phyloP scores from a whole-genome alignment of 2,113 vertebrate genomes.

The Misgurnus mizolepis region DNA sequence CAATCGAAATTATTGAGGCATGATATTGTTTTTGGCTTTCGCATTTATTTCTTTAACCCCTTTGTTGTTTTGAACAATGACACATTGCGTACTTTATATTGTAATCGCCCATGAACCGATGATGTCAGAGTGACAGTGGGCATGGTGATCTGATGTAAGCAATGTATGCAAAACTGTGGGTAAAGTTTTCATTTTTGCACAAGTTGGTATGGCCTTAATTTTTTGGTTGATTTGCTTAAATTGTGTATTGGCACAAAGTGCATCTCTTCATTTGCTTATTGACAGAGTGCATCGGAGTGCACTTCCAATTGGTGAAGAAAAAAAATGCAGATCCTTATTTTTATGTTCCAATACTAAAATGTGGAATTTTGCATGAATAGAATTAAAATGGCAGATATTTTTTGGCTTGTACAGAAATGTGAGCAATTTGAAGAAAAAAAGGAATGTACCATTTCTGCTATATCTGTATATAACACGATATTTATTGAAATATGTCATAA shows the following conservation, averaged over 20 bases:
- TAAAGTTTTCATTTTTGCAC: conserved; percentile 70
- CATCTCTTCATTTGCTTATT: conserved; percentile 72
- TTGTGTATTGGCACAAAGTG: conserved; percentile 82
- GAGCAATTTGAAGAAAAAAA: conserved; percentile 84
- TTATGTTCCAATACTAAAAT: conserved; percentile 79
- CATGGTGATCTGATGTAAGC: conserved; percentile 46
- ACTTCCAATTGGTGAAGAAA: conserved; percentile 67
- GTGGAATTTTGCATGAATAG: conserved; percentile 89
- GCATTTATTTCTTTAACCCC: conserved; percentile 20
- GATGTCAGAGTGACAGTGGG: conserved; percentile 39
- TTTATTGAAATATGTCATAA: conserved; percentile 97
- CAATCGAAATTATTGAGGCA: conserved; percentile 45
- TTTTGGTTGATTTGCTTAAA: conserved; percentile 79
- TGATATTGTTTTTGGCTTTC: conserved; percentile 36
- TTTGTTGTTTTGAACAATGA: conserved; percentile 11
- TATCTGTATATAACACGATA: conserved; percentile 95
- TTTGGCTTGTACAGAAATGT: conserved; percentile 91
- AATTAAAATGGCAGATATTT: conserved; percentile 88
- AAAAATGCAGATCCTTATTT: conserved; percentile 80
- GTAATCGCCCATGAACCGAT: conserved; percentile 26
- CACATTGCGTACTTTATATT: conserved; percentile 9
- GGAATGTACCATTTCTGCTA: conserved; percentile 98
- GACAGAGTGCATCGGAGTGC: conserved; percentile 66
- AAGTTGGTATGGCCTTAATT: conserved; percentile 90
- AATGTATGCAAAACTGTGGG: conserved; percentile 51